These are phyloP conservation scores for Lethenteron camtschaticum DNA, from an alignment of 2,113 vertebrate species.

Conservation along the genomic window DNA sequence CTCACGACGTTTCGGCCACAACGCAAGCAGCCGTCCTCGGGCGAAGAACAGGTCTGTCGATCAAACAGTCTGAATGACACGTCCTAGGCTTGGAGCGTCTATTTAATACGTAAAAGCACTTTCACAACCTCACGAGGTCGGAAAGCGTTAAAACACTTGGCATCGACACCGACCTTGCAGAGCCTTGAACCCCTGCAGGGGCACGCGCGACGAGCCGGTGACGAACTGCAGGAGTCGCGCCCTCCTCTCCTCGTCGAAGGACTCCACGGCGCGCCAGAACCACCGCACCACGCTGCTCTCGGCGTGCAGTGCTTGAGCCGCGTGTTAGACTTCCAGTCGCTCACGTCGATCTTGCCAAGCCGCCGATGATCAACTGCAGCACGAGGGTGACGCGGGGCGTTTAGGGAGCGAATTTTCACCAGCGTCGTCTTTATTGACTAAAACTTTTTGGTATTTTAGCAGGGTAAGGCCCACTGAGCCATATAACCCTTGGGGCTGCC, in stretches of 20 bases:
- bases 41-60: too few species aligned
- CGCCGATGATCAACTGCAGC: constrained; percentile 72
- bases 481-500: too few species aligned
- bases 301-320: constrained; percentile 84
- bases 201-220: constrained; percentile 81
- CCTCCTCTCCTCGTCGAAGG: constrained; percentile 76
- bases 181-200: constrained; percentile 94
- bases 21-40: too few species aligned
- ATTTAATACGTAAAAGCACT: too few species aligned
- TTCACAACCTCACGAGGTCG: too few species aligned
- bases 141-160: not conserved
- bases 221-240: constrained; percentile 88
- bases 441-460: too few species aligned
- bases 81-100: too few species aligned
- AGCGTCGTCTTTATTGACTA: too few species aligned
- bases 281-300: constrained; percentile 91
- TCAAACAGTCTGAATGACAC: too few species aligned
- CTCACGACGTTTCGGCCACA: too few species aligned
- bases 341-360: constrained; percentile 87
- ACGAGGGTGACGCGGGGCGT: not conserved
- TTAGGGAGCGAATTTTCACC: too few species aligned
- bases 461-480: too few species aligned
- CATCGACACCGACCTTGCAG: constrained; percentile 43
- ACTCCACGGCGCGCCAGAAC: constrained; percentile 98
- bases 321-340: constrained; percentile 93